phyloP scores from a whole-genome alignment of 2,797 vertebrate species.

The Falco rusticolus region DNA sequence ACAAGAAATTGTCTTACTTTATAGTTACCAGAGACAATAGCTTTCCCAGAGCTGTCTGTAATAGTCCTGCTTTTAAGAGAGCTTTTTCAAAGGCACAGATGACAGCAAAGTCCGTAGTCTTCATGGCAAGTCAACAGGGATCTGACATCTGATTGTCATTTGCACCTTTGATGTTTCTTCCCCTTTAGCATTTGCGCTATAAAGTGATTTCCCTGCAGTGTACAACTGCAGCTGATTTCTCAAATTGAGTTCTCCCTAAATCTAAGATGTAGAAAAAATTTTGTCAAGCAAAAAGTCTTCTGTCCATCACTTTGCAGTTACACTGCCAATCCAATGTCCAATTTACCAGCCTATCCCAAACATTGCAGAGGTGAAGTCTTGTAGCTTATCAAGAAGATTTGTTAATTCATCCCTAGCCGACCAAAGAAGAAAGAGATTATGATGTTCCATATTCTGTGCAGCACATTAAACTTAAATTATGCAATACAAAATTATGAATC shows the following conservation, averaged over 20 bases:
- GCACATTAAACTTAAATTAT: neutral
- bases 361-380: neutral
- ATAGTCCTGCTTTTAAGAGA: neutral
- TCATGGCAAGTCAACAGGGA: neutral
- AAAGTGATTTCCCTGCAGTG: conserved; percentile 5
- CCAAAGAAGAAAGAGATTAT: neutral
- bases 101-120: conserved; percentile 8
- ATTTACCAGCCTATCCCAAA: neutral
- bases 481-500: neutral
- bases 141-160: neutral
- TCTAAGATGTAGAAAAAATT: neutral
- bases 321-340: neutral
- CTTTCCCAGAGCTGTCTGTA: neutral
- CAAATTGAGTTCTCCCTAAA: neutral
- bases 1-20: neutral
- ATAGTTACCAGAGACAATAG: neutral
- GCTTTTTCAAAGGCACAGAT: conserved; percentile 6
- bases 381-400: neutral
- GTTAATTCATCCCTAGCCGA: neutral
- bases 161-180: conserved; percentile 18
- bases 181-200: neutral
- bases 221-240: neutral
- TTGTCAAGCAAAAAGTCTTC: neutral
- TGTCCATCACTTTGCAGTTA: neutral
- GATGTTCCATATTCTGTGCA: neutral